These are phyloP conservation scores for Syngnathus scovelli DNA, from an alignment of 2,113 vertebrate species.

Conservation along the genomic window DNA sequence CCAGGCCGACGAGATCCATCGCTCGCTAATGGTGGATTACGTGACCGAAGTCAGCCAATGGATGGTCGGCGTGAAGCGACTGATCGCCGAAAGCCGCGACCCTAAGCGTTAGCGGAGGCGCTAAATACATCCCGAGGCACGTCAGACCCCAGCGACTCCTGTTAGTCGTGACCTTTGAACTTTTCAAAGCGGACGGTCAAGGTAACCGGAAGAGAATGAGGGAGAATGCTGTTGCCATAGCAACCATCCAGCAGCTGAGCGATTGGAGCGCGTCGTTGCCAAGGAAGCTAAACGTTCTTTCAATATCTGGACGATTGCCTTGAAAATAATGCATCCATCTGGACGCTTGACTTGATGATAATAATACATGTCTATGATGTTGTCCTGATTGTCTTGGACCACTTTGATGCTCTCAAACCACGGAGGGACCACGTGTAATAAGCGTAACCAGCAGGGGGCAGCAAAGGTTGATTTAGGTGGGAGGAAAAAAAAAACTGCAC, in stretches of 20 bases:
- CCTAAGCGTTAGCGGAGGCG: slow-evolving; percentile 16
- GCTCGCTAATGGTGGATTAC: slow-evolving; percentile 90
- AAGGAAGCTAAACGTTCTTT: not conserved
- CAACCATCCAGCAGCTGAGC: not conserved
- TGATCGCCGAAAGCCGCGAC: slow-evolving; percentile 79
- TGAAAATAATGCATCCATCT: not conserved
- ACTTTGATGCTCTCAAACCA: not conserved
- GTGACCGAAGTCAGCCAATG: slow-evolving; percentile 93
- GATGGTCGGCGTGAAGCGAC: slow-evolving; percentile 92
- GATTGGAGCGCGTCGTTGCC: not conserved
- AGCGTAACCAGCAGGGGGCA: slow-evolving; percentile 5
- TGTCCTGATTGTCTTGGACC: not conserved
- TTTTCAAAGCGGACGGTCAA: not conserved
- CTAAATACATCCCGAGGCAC: slow-evolving; percentile 6
- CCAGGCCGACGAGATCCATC: slow-evolving; percentile 84
- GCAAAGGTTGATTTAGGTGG: not conserved
- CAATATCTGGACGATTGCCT: not conserved
- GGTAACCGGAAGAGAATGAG: not conserved
- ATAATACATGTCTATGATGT: not conserved
- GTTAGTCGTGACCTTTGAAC: not conserved
- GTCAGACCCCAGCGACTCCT: not conserved
- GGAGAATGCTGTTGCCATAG: not conserved
- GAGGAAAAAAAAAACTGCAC: not conserved
- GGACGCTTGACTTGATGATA: not conserved
- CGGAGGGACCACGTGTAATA: not conserved